Conservation (phyloP, 2,113 vertebrate species). For the Mustelus asterias region DNA sequence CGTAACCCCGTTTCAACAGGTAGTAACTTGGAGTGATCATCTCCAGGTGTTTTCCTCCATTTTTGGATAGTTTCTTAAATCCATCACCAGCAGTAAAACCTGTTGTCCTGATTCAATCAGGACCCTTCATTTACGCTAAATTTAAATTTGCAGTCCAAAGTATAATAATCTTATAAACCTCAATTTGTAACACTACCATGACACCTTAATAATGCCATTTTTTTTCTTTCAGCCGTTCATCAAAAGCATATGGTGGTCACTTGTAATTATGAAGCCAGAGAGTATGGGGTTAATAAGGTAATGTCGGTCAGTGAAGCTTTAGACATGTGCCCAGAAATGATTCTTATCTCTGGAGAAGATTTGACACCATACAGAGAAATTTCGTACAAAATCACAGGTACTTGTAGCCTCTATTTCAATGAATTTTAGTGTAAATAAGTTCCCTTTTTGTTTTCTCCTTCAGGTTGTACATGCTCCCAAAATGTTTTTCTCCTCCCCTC, state of each 20-base stretch:
- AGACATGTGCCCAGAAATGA: conserved; percentile 74
- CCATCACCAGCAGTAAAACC: too few relatives aligned
- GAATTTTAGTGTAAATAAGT: not conserved
- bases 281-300: conserved; percentile 67
- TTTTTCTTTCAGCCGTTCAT: conserved; percentile 63
- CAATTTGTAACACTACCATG: not conserved
- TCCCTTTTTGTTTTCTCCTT: not conserved
- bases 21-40: too few relatives aligned
- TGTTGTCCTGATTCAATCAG: too few relatives aligned
- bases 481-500: not conserved
- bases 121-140: too few relatives aligned
- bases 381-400: conserved; percentile 86
- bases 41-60: too few relatives aligned
- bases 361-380: conserved; percentile 77
- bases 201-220: not conserved
- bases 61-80: too few relatives aligned
- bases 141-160: not conserved
- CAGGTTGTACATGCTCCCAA: not conserved
- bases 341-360: conserved; percentile 84
- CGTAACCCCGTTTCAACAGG: too few relatives aligned
- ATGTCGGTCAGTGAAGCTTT: conserved; percentile 71
- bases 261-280: conserved; percentile 81
- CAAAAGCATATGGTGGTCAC: conserved; percentile 79
- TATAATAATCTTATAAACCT: not conserved
- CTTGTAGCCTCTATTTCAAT: not conserved